These are phyloP conservation scores for Trichacis sp. DNA, from an alignment of 2,888 invertebrate species.

Conservation along the genomic window DNA sequence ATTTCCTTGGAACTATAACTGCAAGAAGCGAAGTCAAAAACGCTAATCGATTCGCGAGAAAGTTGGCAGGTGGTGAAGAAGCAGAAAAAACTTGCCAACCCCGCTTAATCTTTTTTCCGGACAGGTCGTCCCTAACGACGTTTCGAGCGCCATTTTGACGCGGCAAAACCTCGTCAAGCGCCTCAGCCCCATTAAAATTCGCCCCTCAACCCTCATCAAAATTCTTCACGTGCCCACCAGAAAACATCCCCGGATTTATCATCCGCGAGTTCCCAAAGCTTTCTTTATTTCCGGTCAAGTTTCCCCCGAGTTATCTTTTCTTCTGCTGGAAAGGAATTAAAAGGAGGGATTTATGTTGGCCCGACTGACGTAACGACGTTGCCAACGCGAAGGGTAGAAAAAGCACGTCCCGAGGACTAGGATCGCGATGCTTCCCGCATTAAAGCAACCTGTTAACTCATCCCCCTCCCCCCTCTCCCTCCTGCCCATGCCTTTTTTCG, in stretches of 20 bases:
- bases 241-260: conserved; percentile 37
- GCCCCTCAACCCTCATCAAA: conserved; percentile 30
- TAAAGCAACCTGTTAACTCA: conserved; percentile 18
- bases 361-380: conserved; percentile 28
- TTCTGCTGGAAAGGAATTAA: conserved; percentile 28
- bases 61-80: conserved; percentile 15
- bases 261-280: conserved; percentile 11
- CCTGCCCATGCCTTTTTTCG: conserved; percentile 19
- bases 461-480: no score
- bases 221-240: conserved; percentile 29
- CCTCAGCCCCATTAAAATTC: conserved; percentile 29
- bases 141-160: conserved; percentile 22
- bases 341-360: conserved; percentile 35
- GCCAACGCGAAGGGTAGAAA: conserved; percentile 26
- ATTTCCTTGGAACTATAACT: no score
- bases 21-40: not conserved
- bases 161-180: conserved; percentile 18
- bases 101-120: conserved; percentile 10
- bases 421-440: conserved; percentile 26
- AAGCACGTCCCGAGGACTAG: conserved; percentile 32
- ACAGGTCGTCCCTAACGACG: conserved; percentile 29
- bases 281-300: conserved; percentile 33
- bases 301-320: conserved; percentile 30
- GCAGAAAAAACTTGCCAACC: no score
- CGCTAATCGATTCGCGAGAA: conserved; percentile 12